These are phyloP conservation scores for Oncorhynchus gorbuscha DNA, from an alignment of 2,113 vertebrate species.

Conservation along the genomic window DNA sequence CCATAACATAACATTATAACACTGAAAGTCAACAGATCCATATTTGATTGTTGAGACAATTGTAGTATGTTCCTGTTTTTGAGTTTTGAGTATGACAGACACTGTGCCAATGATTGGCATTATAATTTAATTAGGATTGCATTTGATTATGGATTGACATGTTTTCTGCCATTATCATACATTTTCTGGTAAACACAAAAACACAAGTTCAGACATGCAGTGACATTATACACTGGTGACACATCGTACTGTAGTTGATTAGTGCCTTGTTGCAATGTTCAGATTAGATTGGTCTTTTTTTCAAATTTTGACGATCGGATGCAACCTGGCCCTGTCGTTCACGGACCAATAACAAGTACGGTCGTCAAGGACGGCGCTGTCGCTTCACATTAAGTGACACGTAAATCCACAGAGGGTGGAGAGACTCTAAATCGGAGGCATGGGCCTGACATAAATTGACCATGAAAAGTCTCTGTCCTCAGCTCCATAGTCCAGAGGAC, in stretches of 20 bases:
- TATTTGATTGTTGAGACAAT: no score
- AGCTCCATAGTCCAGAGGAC: slow-evolving; percentile 43
- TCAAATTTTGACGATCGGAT: slow-evolving; percentile 39
- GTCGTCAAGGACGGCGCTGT: slow-evolving; percentile 70
- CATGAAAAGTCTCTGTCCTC: slow-evolving; percentile 69
- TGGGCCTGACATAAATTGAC: slow-evolving; percentile 66
- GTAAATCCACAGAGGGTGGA: slow-evolving; percentile 60
- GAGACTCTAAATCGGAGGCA: slow-evolving; percentile 67
- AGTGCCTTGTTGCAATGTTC: slow-evolving; percentile 16
- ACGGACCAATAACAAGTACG: slow-evolving; percentile 67
- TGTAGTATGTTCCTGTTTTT: no score
- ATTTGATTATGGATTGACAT: no score
- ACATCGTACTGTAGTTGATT: slow-evolving; percentile 48
- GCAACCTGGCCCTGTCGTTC: slow-evolving; percentile 45
- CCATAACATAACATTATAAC: no score
- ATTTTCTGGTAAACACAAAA: slow-evolving; percentile 9
- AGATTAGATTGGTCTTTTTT: slow-evolving; percentile 40
- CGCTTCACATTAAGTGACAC: slow-evolving; percentile 71
- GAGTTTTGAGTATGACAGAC: no score
- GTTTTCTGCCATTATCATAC: neutral
- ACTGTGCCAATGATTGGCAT: no score
- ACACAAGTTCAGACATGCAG: slow-evolving; percentile 11
- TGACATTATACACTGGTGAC: slow-evolving; percentile 30
- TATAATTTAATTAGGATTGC: no score
- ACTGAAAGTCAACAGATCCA: no score